Base-by-base conservation (phyloP, 2,797 vertebrate genomes). In the Anniella stebbinsi region DNA sequence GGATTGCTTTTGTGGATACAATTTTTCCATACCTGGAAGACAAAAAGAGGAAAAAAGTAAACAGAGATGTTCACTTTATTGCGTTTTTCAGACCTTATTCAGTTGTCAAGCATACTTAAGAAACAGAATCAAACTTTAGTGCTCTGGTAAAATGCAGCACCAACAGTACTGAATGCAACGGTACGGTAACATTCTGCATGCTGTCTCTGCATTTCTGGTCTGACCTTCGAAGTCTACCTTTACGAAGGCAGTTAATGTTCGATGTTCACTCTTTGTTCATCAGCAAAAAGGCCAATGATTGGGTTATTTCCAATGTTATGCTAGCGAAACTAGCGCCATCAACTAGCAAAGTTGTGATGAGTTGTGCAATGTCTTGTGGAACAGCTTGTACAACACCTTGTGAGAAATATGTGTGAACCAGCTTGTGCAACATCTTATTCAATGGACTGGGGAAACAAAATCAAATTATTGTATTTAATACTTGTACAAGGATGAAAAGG, bases 1-100 rank as follows among this genome's bases (percentile, higher is more conserved):
- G 98, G 96, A 99, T 99, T 97, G 99, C 99, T 98, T 99, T 99
- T 95, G 99, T 99, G 95, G 99, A 99, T 96, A 99, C 98, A 95
- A 99, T 99, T 98, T 99, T 99, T 93, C 99, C 99, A 95, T 99
- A 99, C 95, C 99, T 99, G 97, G 60, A 96, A 97, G 88, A 96
- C 92, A 93, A 88, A 92, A 25, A 63, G 92, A 12, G 2, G 2
- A n/a, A 97, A 92, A 96, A 93, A 91, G 21, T 84, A 72, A 72
- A 75, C 93, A 15, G 94, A 25, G 95, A 92, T 87, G 82, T 48
- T 82, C 41, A 81, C 36, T 88, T 97, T 95, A 96, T 18, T 92
- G 1, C 81, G 89, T 87, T 89, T n/a, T 95, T 81, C 88, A 87
- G n/a, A n/a, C 54, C 1, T 0, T 30, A 33, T 25, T 77, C 84